Percentiles rank a stretch among this genome's conserved stretches.
These are phyloP conservation scores for Sycophila sp. DNA, from an alignment of 1,140 invertebrate genomes.

Conservation along the genomic window DNA sequence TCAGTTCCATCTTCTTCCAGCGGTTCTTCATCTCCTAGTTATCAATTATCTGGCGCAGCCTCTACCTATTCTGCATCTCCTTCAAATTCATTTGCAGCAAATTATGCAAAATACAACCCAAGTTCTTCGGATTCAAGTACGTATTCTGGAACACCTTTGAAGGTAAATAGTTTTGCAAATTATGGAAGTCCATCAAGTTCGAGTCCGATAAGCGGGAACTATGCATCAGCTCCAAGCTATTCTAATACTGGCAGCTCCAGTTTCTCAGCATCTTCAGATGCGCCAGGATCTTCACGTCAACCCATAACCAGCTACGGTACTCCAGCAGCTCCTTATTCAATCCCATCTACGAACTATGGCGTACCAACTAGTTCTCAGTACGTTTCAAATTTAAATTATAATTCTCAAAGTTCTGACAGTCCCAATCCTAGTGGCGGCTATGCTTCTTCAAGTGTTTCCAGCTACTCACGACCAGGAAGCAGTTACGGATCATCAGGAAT, in stretches of 20 bases:
- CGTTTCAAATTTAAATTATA: slow-evolving; percentile 9
- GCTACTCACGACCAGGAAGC: slow-evolving; percentile 37
- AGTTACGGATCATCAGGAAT: slow-evolving; percentile 39
- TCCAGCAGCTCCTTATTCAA: slow-evolving; percentile 18
- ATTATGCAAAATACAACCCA: slow-evolving; percentile 46
- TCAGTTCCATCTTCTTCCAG: slow-evolving; percentile 37
- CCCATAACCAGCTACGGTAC: slow-evolving; percentile 35
- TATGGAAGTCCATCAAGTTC: slow-evolving; percentile 10
- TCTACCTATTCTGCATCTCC: slow-evolving; percentile 44
- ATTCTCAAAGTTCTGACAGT: slow-evolving; percentile 16
- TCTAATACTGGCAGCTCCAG: slow-evolving; percentile 18
- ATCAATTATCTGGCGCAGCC: slow-evolving; percentile 51
- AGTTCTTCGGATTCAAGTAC: slow-evolving; percentile 48
- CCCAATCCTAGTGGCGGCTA: slow-evolving; percentile 23
- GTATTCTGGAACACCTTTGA: slow-evolving; percentile 40
- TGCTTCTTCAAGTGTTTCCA: slow-evolving; percentile 31
- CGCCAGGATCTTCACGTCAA: background rate
- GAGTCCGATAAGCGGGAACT: background rate
- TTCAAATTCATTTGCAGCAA: slow-evolving; percentile 27
- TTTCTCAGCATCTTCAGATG: slow-evolving; percentile 17
- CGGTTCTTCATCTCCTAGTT: slow-evolving; percentile 39
- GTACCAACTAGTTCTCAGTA: slow-evolving; percentile 20
- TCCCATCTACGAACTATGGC: slow-evolving; percentile 34
- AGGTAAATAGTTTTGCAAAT: slow-evolving; percentile 38
- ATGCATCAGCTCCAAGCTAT: slow-evolving; percentile 21